phyloP scores from a whole-genome alignment of 2,797 vertebrate genomes.

The Carduelis carduelis region DNA sequence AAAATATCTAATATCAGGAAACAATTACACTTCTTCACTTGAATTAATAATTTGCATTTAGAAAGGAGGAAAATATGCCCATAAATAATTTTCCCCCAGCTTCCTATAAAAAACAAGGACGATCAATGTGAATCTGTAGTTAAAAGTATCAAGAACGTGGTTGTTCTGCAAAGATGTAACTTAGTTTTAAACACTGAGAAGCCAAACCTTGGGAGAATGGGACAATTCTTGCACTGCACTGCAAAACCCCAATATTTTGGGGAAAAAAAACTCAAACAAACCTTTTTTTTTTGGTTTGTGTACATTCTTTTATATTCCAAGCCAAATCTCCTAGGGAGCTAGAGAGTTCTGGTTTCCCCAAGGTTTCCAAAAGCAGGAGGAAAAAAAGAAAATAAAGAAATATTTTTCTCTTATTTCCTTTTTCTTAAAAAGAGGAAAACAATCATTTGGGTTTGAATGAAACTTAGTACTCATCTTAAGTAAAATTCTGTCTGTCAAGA shows the following conservation, averaged over 20 bases:
- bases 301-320: not conserved
- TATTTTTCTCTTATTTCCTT: not conserved
- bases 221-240: not conserved
- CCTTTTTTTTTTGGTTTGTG: not conserved
- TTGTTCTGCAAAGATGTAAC: not conserved
- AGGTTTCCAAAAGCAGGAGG: not conserved
- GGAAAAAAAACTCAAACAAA: rapidly evolving
- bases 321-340: not conserved
- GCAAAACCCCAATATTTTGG: not conserved
- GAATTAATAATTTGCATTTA: conserved; percentile 47
- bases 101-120: conserved; percentile 16
- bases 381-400: not conserved
- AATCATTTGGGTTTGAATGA: not conserved
- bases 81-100: not conserved
- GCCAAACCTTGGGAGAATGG: not conserved
- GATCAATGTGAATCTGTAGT: not conserved
- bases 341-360: not conserved
- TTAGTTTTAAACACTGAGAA: not conserved
- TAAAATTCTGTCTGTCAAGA: not conserved
- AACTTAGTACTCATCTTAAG: not conserved
- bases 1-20: conserved; percentile 49
- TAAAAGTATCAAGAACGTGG: not conserved
- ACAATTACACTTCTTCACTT: conserved; percentile 35
- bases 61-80: conserved; percentile 12
- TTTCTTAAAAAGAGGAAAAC: not conserved